These are phyloP conservation scores for Atherinomorus stipes DNA, from an alignment of 2,113 vertebrate genomes.

Conservation along the genomic window DNA sequence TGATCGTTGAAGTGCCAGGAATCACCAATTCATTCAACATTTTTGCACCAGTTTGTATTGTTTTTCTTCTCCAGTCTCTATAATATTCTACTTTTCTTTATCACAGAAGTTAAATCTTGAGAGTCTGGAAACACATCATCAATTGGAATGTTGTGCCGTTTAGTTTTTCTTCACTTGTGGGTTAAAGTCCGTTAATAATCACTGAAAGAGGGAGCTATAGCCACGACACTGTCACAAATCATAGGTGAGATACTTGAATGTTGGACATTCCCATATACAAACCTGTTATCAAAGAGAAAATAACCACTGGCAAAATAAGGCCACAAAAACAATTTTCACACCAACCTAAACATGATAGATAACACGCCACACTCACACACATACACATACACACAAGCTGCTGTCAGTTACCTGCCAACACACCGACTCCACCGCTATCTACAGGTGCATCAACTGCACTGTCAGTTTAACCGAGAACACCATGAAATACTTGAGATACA, in stretches of 20 bases:
- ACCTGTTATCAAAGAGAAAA: slow-evolving; percentile 67
- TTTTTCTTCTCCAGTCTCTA: slow-evolving; percentile 27
- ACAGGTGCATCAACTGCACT: slow-evolving; percentile 66
- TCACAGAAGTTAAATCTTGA: not conserved
- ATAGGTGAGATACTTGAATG: slow-evolving; percentile 43
- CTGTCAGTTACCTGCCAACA: slow-evolving; percentile 60
- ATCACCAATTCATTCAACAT: slow-evolving; percentile 60
- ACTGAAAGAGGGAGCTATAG: slow-evolving; percentile 25
- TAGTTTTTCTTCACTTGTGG: slow-evolving; percentile 25
- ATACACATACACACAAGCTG: slow-evolving; percentile 47
- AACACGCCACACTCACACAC: slow-evolving; percentile 67
- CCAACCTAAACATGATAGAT: slow-evolving; percentile 63
- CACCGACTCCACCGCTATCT: slow-evolving; percentile 58
- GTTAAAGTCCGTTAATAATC: slow-evolving; percentile 36
- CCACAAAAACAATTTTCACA: slow-evolving; percentile 72
- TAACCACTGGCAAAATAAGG: slow-evolving; percentile 72
- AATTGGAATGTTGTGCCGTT: slow-evolving; percentile 57
- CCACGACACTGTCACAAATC: slow-evolving; percentile 53
- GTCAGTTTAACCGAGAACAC: slow-evolving; percentile 47
- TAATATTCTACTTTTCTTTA: slow-evolving; percentile 8
- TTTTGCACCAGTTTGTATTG: slow-evolving; percentile 43
- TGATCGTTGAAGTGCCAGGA: slow-evolving; percentile 55
- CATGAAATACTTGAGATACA: slow-evolving; percentile 54
- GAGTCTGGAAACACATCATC: slow-evolving; percentile 23
- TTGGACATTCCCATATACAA: slow-evolving; percentile 62